phyloP scores from a whole-genome alignment of 2,888 invertebrate species.

The Orchesella flavescens region DNA sequence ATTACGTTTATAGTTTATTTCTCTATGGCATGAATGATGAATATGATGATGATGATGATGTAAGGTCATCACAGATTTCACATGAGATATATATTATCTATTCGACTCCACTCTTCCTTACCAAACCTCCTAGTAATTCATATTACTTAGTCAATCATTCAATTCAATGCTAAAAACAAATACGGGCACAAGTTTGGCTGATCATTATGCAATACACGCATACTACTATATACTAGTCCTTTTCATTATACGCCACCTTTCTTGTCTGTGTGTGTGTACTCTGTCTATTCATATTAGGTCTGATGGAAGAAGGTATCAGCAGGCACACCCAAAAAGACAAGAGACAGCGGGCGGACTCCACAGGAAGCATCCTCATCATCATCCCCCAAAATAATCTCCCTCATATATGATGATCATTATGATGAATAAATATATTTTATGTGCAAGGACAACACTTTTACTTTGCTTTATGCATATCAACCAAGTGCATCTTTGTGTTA shows the following conservation, averaged over 20 bases:
- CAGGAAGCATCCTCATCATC: conserved; percentile 45
- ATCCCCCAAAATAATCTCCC: conserved; percentile 43
- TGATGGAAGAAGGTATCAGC: conserved; percentile 25
- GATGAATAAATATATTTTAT: neutral
- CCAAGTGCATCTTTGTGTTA: conserved; percentile 38
- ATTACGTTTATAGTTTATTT: no score
- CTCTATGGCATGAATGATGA: no score
- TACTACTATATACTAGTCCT: no score
- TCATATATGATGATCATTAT: conserved; percentile 17
- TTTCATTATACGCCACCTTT: neutral
- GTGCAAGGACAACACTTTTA: conserved; percentile 57
- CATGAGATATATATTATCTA: conserved; percentile 15
- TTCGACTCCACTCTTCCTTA: neutral
- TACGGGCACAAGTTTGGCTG: conserved; percentile 58
- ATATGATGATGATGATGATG: neutral
- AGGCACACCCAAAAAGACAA: conserved; percentile 62
- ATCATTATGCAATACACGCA: neutral
- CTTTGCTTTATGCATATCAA: conserved; percentile 48
- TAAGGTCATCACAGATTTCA: conserved; percentile 44
- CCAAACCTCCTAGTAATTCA: neutral
- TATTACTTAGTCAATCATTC: neutral
- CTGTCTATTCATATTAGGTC: conserved; percentile 52
- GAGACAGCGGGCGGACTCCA: conserved; percentile 65
- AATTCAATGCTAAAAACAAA: conserved; percentile 53
- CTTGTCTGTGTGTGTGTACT: neutral